Percentiles rank a stretch among this genome's conserved stretches.
These are phyloP conservation scores for Phainopepla nitens DNA, from an alignment of 2,113 vertebrate species.

Conservation along the genomic window DNA sequence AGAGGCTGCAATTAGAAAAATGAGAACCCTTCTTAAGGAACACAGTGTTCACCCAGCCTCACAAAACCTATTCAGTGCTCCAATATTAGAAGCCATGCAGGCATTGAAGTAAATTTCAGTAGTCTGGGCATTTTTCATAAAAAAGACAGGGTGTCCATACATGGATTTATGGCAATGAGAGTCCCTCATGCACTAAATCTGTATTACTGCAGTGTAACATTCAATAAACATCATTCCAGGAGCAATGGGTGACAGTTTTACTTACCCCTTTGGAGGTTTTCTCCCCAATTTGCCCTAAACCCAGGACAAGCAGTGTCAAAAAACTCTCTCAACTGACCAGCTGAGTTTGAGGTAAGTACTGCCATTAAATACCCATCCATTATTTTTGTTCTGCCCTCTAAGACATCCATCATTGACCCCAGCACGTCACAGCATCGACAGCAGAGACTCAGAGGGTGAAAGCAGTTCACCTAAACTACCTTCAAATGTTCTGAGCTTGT, in stretches of 20 bases:
- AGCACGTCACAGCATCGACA: rapidly evolving
- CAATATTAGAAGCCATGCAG: background rate
- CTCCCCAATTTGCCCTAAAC: too few species aligned
- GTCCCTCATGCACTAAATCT: background rate
- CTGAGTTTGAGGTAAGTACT: background rate
- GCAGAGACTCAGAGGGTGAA: background rate
- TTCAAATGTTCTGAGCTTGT: background rate
- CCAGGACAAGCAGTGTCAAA: background rate
- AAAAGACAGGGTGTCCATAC: background rate
- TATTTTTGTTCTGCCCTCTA: background rate
- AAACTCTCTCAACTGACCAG: background rate
- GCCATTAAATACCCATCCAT: background rate
- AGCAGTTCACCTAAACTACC: background rate
- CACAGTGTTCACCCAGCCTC: background rate
- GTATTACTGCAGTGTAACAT: background rate
- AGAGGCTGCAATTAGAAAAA: constrained; percentile 81
- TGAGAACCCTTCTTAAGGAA: background rate
- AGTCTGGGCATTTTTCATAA: background rate
- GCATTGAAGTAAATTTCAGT: background rate
- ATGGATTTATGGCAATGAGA: background rate
- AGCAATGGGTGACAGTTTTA: background rate
- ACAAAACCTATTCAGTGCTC: background rate
- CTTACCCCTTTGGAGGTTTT: too few species aligned
- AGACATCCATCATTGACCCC: background rate
- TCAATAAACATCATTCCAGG: background rate